Conservation (phyloP, 2,888 invertebrate genomes). For the Saturnia japonica region DNA sequence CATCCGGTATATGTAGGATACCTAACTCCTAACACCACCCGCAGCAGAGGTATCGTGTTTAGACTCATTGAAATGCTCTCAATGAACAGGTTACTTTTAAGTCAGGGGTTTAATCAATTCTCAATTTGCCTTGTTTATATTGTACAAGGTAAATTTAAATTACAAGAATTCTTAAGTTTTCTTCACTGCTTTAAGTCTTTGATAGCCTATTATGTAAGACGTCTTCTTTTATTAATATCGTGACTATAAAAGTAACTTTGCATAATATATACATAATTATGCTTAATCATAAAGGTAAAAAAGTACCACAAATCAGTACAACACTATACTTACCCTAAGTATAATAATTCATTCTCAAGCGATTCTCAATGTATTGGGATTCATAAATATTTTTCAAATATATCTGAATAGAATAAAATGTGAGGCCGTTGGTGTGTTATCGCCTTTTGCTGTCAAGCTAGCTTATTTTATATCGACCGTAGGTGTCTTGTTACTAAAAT, state of each 20-base stretch:
- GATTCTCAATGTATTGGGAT: neutral
- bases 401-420: neutral
- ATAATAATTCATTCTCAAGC: neutral
- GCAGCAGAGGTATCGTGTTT: too few species aligned
- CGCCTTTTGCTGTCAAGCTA: neutral
- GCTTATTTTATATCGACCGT: conserved; percentile 1
- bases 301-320: neutral
- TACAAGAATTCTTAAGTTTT: neutral
- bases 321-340: neutral
- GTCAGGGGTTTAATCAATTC: too few species aligned
- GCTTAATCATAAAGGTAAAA: neutral
- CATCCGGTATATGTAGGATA: too few species aligned
- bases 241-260: neutral
- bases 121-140: too few species aligned
- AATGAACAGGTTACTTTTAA: too few species aligned
- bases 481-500: neutral
- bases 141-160: neutral
- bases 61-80: too few species aligned
- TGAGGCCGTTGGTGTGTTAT: neutral
- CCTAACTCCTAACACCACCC: too few species aligned
- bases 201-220: neutral
- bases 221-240: neutral
- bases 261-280: too few species aligned
- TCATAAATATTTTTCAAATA: neutral
- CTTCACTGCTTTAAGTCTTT: neutral